Evolutionary conservation across 1,140 invertebrate genomes (phyloP), one percentile per base, ranked within the genome.

Genomic region (Belonocnema kinseyi): DNA sequence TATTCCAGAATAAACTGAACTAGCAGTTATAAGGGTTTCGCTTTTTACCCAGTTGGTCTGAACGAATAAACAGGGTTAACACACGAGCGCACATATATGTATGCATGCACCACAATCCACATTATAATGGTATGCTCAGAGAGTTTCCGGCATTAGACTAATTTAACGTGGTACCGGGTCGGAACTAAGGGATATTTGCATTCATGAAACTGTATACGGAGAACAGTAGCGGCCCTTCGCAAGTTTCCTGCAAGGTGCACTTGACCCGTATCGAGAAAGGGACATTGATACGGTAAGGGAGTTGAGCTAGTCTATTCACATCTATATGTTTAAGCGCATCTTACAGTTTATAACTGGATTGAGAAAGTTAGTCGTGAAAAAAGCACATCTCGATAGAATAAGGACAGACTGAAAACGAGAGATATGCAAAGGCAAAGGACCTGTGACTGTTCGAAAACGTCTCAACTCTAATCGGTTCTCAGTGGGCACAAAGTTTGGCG

Each of bases 171-270:
- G 26, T 66, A 46, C 7, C 40, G 40, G 40, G 10, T 46, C 7
- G 10, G 40, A 46, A 46, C 61, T 66, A 54, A 54, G 53, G 53
- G 53, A 54, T 54, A 54, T 54, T 54, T 54, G 53, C 53, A 66
- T 66, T 66, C 61, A 66, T 66, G 61, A 66, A 66, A 13, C 61
- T 66, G 61, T 14, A 66, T 66, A 66, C 33, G 33, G n/a, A 40
- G 61, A 6, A 66, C 46, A 66, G 61, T 66, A 33, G 33, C 40
- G 26, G 61, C 6, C 61, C 61, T 46, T 40, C 40, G 33, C 61
- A 66, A 66, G 61, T 66, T 66, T 66, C 61, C 61, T 66, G 61
- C 40, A 66, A 66, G 61, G 21, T 66, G 61, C 61, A 66, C 61
- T 66, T 66, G 61, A 66, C 61, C 33, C 61, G 61, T 66, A 66